Evolutionary conservation across 1,140 invertebrate genomes (phyloP), one percentile per base, ranked within the genome.

Genomic region (Calephelis virginiensis): DNA sequence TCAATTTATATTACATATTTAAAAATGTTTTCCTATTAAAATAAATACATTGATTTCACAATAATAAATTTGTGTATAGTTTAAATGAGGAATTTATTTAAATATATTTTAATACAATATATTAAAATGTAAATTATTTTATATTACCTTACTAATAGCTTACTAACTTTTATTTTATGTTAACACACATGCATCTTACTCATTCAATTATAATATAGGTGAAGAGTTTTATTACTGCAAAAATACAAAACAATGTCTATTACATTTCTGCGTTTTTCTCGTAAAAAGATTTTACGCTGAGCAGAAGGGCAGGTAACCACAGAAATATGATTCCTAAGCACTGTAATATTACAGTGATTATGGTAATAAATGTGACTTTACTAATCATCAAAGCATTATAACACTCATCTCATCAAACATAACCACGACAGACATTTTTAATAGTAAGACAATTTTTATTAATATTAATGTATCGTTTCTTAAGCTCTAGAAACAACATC

Each of bases 101-200:
- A 56, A 56, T 28, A 56, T 17, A 56, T 17, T 56, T 56, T 56
- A 28, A 56, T 38, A 28, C 11, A 53, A 56, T 56, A 56, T 56
- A 56, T 56, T 56, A 56, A 28, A 37, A 56, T 56, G 53, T 56
- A 56, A 56, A 56, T 56, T 56, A 56, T 56, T 56, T 56, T 28
- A 38, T 37, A 56, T 37, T 56, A 56, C 37, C 53, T 17, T 56
- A 56, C 50, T 56, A 56, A 9, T 53, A 53, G 5, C 50, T 56
- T 56, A 56, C 50, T 28, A 56, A 56, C 17, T 56, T 56, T 56
- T 56, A 11, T 5, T 37, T 50, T 14, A 49, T 13, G 48, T 12
- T 49, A 49, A 49, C 48, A 50, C 17, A 28, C 14, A 28, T 9
- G 11, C 50, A 53, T 53, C 10, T 17, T 14, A 56, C 50, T 28